Conservation (phyloP, 2,797 vertebrate species). For the Linurgus olivaceus region DNA sequence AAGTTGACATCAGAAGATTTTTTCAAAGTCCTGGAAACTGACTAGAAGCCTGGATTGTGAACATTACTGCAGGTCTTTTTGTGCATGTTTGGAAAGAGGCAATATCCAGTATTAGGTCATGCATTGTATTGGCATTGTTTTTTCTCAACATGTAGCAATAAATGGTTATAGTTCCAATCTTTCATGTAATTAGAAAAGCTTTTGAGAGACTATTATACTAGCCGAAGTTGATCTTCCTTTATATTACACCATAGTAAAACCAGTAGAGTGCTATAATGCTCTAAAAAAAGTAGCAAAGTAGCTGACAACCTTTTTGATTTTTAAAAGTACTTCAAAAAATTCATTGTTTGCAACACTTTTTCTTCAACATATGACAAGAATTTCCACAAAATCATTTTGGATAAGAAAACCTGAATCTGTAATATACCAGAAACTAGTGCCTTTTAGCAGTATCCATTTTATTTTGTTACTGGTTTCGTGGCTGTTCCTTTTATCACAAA, state of each 20-base stretch:
- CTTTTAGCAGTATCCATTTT: not conserved
- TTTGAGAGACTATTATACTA: not conserved
- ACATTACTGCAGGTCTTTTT: not conserved
- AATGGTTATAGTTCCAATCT: not conserved
- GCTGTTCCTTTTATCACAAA: not conserved
- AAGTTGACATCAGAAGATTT: not conserved
- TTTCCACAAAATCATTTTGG: not conserved
- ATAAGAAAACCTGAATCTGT: not conserved
- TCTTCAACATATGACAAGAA: not conserved
- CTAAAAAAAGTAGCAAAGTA: not conserved
- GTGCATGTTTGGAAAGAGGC: not conserved
- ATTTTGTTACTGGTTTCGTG: not conserved
- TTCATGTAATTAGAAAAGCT: not conserved
- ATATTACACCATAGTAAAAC: not conserved
- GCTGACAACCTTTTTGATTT: not conserved
- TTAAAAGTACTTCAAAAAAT: not conserved
- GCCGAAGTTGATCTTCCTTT: not conserved
- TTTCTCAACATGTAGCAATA: not conserved
- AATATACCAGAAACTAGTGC: not conserved
- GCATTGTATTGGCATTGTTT: not conserved
- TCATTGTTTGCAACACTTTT: not conserved
- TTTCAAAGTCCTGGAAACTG: not conserved
- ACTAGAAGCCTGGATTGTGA: not conserved
- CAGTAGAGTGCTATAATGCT: not conserved
- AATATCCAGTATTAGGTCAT: not conserved